Base-by-base conservation (phyloP, 2,797 vertebrate genomes). In the Rhabdophis nuchalis region DNA sequence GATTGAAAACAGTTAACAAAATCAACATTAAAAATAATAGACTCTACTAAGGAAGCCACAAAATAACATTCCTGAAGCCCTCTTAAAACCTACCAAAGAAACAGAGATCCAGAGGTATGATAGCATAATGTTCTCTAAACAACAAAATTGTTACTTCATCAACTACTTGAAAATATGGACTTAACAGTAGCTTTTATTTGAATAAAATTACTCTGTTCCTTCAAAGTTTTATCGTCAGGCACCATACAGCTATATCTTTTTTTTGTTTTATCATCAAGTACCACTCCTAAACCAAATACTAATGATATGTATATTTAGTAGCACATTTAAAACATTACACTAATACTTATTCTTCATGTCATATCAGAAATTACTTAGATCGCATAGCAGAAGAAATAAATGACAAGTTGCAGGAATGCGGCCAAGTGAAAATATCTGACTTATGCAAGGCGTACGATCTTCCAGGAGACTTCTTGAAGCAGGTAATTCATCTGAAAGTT, bases 371-470 rank as follows among this genome's bases (percentile, higher is more conserved):
- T 54, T 99, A 99, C 95, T 97, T 99, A 96, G 97, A 99, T 96
- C 98, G 96, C 7, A 94, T 99, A 95, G 98, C 99, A 23, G 99
- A 99, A 97, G 99, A 99, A 94, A 97, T 99, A 95, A 99, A 99
- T 93, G 99, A 99, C 97, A 99, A 99, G 96, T 97, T 99, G 53
- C 99, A 99, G 96, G 98, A 99, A 96, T 98, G 98, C 27, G 99
- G 99, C 50, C 97, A 99, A 94, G 98, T 99, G 95, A 99, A 97
- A 64, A 97, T 99, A 72, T 98, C 99, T 0, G 99, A 99, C n/a
- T 98, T 99, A 3, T 99, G 99, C 97, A 99, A 99, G 95, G 95
- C 93, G 1, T 99, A 99, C 0, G 98, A 99, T 96, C 98, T 99
- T 60, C 99, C 99, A 0, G 98, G 98, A 96, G 99, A 99, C 93